A percentile compares a stretch with the other conserved stretches of the same genome.
phyloP scores from a whole-genome alignment of 2,888 invertebrate genomes.

The Adineta ricciae region DNA sequence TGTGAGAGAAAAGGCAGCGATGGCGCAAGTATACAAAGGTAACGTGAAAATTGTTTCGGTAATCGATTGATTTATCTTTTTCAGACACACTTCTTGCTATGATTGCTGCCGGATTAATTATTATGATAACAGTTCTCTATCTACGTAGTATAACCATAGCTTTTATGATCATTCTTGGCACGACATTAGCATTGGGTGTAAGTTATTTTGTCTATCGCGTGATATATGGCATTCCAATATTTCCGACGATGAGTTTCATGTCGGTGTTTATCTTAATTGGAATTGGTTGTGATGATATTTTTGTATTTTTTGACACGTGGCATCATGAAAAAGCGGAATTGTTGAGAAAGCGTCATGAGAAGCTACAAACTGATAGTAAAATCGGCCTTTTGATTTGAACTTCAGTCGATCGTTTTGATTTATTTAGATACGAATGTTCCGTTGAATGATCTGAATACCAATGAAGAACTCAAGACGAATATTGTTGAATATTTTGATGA shows the following conservation, averaged over 20 bases:
- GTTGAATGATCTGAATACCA: too few species aligned
- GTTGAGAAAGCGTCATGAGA: constrained; percentile 40
- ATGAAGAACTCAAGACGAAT: too few species aligned
- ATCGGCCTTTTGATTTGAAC: too few species aligned
- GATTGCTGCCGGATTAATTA: constrained; percentile 33
- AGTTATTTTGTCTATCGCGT: constrained; percentile 46
- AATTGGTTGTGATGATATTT: constrained; percentile 87
- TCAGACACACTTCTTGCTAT: constrained; percentile 35
- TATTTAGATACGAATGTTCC: neutral
- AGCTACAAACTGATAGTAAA: neutral
- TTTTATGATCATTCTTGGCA: constrained; percentile 32
- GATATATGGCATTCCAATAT: constrained; percentile 72
- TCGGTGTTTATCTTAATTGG: constrained; percentile 69
- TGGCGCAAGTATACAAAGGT: too few species aligned
- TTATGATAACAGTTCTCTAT: constrained; percentile 33
- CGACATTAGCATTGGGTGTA: constrained; percentile 34
- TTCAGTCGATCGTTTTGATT: too few species aligned
- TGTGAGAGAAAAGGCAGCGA: too few species aligned
- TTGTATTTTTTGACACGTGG: constrained; percentile 73
- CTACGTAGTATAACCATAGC: constrained; percentile 31
- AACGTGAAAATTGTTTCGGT: too few species aligned
- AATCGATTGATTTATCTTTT: too few species aligned
- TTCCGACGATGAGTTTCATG: constrained; percentile 93
- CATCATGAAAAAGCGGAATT: constrained; percentile 55
- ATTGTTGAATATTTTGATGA: constrained; percentile 34